phyloP scores from a whole-genome alignment of 92 coral and sea anemone species.

The Porites divaricata region DNA sequence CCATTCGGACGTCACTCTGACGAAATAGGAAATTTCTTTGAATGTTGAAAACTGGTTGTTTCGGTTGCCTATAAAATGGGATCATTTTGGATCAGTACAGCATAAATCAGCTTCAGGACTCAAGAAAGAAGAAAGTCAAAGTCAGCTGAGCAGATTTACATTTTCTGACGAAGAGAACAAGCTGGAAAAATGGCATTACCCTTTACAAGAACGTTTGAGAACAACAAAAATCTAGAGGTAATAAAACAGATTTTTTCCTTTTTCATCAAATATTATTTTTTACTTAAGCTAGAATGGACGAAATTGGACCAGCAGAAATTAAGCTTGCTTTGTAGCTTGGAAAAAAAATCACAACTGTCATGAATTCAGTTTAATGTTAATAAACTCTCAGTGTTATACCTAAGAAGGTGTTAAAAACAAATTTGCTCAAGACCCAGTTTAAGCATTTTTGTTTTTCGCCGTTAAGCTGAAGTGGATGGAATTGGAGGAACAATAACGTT shows the following conservation, averaged over 20 bases:
- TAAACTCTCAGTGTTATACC: no score
- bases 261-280: no score
- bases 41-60: not conserved
- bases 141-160: not conserved
- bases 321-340: no score
- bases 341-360: no score
- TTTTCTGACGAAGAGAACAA: not conserved
- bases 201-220: slow-evolving; percentile 27
- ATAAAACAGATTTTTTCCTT: not conserved
- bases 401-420: no score
- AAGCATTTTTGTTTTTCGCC: no score
- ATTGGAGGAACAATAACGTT: no score
- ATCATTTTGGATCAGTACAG: not conserved
- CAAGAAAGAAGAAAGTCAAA: slow-evolving; percentile 11
- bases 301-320: no score
- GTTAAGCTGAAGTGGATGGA: no score
- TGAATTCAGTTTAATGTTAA: no score
- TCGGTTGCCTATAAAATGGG: slow-evolving; percentile 17
- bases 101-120: slow-evolving; percentile 13
- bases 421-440: no score
- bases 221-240: slow-evolving; percentile 19
- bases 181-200: slow-evolving; percentile 25
- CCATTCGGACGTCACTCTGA: slow-evolving; percentile 21
- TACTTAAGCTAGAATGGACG: no score
- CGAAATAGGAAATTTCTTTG: not conserved